Conservation (phyloP, 2,797 vertebrate species). For the Brachymystax lenok region DNA sequence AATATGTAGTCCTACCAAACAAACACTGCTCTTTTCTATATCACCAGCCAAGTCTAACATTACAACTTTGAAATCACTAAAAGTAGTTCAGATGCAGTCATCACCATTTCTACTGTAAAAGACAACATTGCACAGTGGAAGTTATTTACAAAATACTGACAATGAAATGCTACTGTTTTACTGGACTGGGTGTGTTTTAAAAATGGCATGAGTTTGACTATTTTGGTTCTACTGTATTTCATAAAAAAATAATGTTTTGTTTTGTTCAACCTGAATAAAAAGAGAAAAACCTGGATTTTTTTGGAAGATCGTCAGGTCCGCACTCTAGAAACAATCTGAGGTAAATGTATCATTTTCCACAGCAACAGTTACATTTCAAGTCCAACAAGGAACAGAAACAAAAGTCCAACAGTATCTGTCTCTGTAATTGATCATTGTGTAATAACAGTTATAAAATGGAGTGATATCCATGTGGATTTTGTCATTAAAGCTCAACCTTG, state of each 20-base stretch:
- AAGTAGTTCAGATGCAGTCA: slow-evolving; percentile 30
- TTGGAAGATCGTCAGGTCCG: slow-evolving; percentile 38
- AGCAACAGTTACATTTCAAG: slow-evolving; percentile 24
- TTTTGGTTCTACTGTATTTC: slow-evolving; percentile 36
- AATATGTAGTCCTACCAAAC: slow-evolving; percentile 2
- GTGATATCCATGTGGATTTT: neutral
- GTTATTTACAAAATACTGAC: slow-evolving; percentile 31
- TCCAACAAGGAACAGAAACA: neutral
- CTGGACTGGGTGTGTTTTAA: slow-evolving; percentile 22
- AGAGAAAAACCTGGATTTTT: slow-evolving; percentile 35
- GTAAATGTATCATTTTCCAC: slow-evolving; percentile 51
- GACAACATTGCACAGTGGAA: slow-evolving; percentile 36
- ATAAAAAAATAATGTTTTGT: slow-evolving; percentile 51
- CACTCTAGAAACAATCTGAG: slow-evolving; percentile 53
- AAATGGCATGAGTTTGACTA: slow-evolving; percentile 24
- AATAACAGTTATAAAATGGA: neutral
- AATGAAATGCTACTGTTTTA: slow-evolving; percentile 23
- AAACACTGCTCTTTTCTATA: slow-evolving; percentile 14
- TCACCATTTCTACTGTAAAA: slow-evolving; percentile 30
- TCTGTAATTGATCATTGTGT: slow-evolving; percentile 3
- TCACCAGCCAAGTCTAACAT: slow-evolving; percentile 20
- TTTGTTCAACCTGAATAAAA: slow-evolving; percentile 57
- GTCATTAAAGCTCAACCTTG: neutral
- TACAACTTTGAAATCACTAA: slow-evolving; percentile 23
- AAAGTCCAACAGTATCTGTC: neutral